These are phyloP conservation scores for Papilio protenor DNA, from an alignment of 2,888 invertebrate species.

Conservation along the genomic window DNA sequence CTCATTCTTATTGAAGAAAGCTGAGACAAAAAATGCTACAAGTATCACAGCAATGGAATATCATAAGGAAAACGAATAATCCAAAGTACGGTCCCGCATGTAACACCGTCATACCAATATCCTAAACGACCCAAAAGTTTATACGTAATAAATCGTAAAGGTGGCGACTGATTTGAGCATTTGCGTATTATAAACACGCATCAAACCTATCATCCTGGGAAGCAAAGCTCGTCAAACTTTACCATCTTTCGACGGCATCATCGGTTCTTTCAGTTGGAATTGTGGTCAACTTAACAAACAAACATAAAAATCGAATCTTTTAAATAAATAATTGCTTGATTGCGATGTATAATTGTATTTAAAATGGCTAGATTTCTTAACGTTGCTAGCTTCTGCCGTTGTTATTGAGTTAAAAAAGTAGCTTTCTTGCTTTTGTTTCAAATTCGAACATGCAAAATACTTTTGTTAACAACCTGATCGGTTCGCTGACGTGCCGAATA, in stretches of 20 bases:
- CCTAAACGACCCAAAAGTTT: constrained; percentile 37
- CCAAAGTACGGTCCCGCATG: constrained; percentile 28
- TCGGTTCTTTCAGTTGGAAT: too few species aligned
- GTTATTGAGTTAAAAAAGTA: too few species aligned
- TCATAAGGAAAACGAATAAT: constrained; percentile 35
- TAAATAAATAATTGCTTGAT: neutral
- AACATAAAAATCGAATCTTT: too few species aligned
- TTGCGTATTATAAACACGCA: neutral
- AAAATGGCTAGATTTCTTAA: too few species aligned
- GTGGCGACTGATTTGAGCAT: neutral
- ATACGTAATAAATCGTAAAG: constrained; percentile 35
- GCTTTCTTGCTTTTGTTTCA: too few species aligned
- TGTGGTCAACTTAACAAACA: too few species aligned
- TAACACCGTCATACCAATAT: constrained; percentile 31
- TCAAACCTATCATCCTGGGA: neutral
- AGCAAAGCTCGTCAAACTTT: neutral
- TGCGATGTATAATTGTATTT: neutral
- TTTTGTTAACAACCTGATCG: too few species aligned
- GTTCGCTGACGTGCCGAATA: too few species aligned
- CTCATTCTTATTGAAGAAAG: neutral
- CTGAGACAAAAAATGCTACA: neutral
- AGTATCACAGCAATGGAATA: neutral
- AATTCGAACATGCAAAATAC: too few species aligned
- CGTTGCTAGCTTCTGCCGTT: too few species aligned
- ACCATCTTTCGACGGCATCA: too few species aligned